phyloP scores from a whole-genome alignment of 53 echinoderm and acorn worm species.

The Echinarachnius parma region DNA sequence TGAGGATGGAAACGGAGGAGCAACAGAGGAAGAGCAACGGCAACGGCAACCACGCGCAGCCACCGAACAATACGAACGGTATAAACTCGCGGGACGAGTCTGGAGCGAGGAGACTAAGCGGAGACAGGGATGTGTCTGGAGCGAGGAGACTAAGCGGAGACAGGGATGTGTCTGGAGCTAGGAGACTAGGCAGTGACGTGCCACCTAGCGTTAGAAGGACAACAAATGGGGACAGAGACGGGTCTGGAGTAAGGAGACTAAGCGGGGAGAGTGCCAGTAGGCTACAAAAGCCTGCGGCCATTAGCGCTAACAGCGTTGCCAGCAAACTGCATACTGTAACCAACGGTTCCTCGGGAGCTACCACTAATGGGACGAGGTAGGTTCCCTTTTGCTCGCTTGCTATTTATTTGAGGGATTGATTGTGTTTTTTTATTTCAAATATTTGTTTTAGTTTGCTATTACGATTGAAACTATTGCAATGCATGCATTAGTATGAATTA shows the following conservation, averaged over 20 bases:
- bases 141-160: no score
- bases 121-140: no score
- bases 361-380: slow-evolving; percentile 41
- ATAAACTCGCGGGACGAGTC: not conserved
- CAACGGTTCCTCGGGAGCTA: slow-evolving; percentile 28
- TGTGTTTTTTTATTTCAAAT: no score
- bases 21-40: slow-evolving; percentile 45
- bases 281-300: slow-evolving; percentile 28
- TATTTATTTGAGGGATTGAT: no score
- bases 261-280: slow-evolving; percentile 34
- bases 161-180: no score
- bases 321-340: slow-evolving; percentile 32
- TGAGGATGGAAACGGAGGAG: slow-evolving; percentile 61
- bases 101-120: slow-evolving; percentile 26
- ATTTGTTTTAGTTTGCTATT: no score
- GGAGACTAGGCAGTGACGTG: no score
- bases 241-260: slow-evolving; percentile 12
- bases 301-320: slow-evolving; percentile 10
- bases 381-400: not conserved
- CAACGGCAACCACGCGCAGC: not conserved
- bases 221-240: no score
- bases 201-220: no score
- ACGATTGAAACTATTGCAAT: no score
- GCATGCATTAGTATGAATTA: no score
- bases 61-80: not conserved